phyloP scores from a whole-genome alignment of 2,888 invertebrate genomes.

The Achlya flavicornis region DNA sequence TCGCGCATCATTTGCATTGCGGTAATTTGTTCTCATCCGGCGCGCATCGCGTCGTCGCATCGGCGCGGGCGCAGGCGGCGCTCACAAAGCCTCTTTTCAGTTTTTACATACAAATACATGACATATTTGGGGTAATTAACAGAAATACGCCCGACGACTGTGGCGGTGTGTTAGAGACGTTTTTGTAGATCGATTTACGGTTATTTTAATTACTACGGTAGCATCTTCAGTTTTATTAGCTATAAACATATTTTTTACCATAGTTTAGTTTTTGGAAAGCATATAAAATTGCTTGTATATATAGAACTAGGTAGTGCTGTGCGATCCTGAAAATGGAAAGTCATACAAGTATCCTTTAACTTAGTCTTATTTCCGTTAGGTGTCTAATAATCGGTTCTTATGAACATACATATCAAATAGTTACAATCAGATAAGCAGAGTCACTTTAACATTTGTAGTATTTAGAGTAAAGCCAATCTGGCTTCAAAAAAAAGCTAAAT shows the following conservation, averaged over 20 bases:
- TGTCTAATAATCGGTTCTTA: too few species aligned
- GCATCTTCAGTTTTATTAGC: constrained; percentile 9
- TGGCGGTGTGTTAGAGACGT: constrained; percentile 48
- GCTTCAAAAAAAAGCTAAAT: too few species aligned
- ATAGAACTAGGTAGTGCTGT: too few species aligned
- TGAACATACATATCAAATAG: too few species aligned
- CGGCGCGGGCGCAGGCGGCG: constrained; percentile 11
- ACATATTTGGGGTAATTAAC: constrained; percentile 80
- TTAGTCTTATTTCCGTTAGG: too few species aligned
- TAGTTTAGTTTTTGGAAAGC: background rate
- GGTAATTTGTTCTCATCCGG: constrained; percentile 60
- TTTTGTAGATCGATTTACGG: constrained; percentile 45
- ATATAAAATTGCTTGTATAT: background rate
- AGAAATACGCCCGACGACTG: constrained; percentile 58
- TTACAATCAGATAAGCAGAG: too few species aligned
- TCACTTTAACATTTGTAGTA: too few species aligned
- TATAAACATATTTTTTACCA: background rate
- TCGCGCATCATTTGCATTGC: constrained; percentile 59
- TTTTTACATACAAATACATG: constrained; percentile 35
- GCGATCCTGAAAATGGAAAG: too few species aligned
- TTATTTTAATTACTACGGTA: constrained; percentile 25
- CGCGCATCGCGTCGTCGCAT: constrained; percentile 15
- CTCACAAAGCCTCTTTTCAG: constrained; percentile 30
- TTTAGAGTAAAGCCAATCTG: too few species aligned
- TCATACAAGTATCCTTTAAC: too few species aligned